Evolutionary conservation across 2,113 vertebrate species (phyloP), one percentile per base, ranked within the genome.

Genomic region (Rhea americana): DNA sequence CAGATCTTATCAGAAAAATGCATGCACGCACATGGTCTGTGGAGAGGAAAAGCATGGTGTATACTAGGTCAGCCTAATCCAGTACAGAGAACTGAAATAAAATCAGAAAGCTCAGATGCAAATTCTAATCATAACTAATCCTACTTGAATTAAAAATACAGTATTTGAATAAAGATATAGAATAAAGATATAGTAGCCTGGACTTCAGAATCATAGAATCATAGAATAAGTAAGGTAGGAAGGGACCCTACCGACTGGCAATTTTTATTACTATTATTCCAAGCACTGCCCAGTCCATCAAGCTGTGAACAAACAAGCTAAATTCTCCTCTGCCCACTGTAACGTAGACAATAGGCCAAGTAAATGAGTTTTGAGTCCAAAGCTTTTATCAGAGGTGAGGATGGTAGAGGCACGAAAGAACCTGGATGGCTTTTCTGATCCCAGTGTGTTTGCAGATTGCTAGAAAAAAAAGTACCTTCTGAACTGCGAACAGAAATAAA

Each of bases 101-200:
- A 77, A 80, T 67, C 47, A 74, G 72, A 65, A 89, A 92, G 5
- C 91, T 37, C 2, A 50, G 17, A 63, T 81, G 28, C 15, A 77
- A 79, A 82, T 48, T 89, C 56, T 81, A 85, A 95, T 91, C 66
- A 35, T 59, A 90, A 68, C 22, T 15, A 90, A 89, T 59, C 5
- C 7, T 35, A 51, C 56, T 74, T 1, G 1, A 79, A 89, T 55
- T 84, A 73, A 87, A 55, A 83, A 71, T 30, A 19, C 7, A 66
- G 18, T 22, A 89, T 30, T 51, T 68, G 59, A 94, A 85, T 88
- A 94, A 94, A 78, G 47, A 61, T 61, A 81, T 35, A 35, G 35
- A 35, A 35, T 35, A 35, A 35, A 35, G 35, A 35, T 35, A 35
- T 35, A 35, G 35, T 35, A 35, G 35, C 35, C 35, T 35, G 35